Conservation (phyloP, 2,888 invertebrate species). For the Pardosa pseudoannulata region DNA sequence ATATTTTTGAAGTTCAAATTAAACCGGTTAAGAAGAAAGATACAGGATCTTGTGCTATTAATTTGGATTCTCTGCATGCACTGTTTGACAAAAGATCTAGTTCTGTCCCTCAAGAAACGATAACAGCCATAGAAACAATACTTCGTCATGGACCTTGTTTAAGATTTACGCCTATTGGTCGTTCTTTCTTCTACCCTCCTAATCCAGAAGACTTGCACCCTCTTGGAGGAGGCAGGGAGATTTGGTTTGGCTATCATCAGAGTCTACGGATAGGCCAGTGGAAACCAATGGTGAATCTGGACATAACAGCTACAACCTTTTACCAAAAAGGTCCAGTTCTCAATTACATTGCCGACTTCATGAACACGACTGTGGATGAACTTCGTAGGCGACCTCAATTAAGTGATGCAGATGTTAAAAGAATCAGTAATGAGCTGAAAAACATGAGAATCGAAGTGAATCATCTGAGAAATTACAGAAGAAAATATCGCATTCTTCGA, state of each 20-base stretch:
- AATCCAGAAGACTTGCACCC: slow-evolving; percentile 30
- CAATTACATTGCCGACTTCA: slow-evolving; percentile 43
- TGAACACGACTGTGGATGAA: not conserved
- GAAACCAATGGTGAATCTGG: slow-evolving; percentile 71
- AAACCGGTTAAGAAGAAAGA: slow-evolving; percentile 64
- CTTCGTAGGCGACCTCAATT: not conserved
- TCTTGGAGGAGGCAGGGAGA: slow-evolving; percentile 65
- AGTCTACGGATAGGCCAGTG: slow-evolving; percentile 69
- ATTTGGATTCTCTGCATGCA: slow-evolving; percentile 59
- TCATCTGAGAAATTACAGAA: slow-evolving; percentile 50
- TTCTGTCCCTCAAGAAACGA: slow-evolving; percentile 56
- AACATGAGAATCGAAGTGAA: slow-evolving; percentile 75
- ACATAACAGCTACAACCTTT: slow-evolving; percentile 70
- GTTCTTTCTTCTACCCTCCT: slow-evolving; percentile 66
- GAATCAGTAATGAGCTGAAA: slow-evolving; percentile 79
- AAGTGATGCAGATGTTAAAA: slow-evolving; percentile 68
- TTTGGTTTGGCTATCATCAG: slow-evolving; percentile 73
- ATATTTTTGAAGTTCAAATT: slow-evolving; percentile 49
- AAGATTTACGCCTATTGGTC: slow-evolving; percentile 56
- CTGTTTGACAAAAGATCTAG: slow-evolving; percentile 30
- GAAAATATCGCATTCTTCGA: slow-evolving; percentile 57
- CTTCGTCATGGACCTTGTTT: slow-evolving; percentile 63
- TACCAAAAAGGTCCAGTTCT: slow-evolving; percentile 48
- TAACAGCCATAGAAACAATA: slow-evolving; percentile 71
- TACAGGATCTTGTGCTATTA: slow-evolving; percentile 49